Conservation (phyloP, 1,140 invertebrate species). For the Sarcophaga bullata region DNA sequence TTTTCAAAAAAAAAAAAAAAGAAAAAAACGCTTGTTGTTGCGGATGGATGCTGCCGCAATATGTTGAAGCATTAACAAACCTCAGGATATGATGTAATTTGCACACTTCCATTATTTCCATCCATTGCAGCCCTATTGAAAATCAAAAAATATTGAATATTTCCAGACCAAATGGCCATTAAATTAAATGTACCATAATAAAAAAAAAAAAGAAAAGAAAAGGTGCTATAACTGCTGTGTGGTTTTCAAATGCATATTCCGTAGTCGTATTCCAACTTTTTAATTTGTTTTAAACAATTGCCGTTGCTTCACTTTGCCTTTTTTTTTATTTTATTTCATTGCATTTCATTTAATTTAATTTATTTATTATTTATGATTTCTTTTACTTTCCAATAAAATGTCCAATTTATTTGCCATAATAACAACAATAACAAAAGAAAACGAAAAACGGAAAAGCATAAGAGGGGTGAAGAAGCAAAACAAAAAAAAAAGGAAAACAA, state of each 20-base stretch:
- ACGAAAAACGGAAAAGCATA: too few species aligned
- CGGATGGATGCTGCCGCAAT: neutral
- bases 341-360: neutral
- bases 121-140: neutral
- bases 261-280: too few species aligned
- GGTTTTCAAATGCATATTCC: neutral
- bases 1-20: neutral
- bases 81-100: constrained; percentile 9
- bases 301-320: too few species aligned
- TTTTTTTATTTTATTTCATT: neutral
- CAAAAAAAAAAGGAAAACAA: too few species aligned
- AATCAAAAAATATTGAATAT: neutral
- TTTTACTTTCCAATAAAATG: constrained; percentile 17
- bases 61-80: neutral
- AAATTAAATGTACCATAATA: constrained; percentile 23
- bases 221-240: neutral
- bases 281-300: too few species aligned
- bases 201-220: neutral
- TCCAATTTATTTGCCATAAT: constrained; percentile 20
- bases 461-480: too few species aligned
- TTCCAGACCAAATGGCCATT: neutral
- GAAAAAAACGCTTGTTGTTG: too few species aligned
- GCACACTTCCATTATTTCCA: neutral
- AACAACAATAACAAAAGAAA: neutral
- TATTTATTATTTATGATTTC: neutral